These are phyloP conservation scores for Tachina grossa DNA, from an alignment of 2,888 invertebrate species.

Conservation along the genomic window DNA sequence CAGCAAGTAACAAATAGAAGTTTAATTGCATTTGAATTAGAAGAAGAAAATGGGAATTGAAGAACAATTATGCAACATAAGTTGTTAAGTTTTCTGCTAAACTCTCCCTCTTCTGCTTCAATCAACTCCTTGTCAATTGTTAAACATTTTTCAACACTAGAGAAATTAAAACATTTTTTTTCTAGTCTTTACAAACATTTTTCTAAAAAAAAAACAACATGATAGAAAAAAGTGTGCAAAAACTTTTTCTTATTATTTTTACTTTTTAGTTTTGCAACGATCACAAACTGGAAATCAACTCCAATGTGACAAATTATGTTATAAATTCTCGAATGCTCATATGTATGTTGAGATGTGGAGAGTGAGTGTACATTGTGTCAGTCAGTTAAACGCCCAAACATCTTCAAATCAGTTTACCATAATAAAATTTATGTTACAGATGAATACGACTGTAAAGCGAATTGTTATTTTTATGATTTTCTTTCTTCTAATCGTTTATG, in stretches of 20 bases:
- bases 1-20: slow-evolving; percentile 45
- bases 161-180: slow-evolving; percentile 47
- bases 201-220: not conserved
- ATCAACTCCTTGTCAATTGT: not conserved
- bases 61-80: slow-evolving; percentile 51
- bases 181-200: not conserved
- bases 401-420: slow-evolving; percentile 50
- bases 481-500: not conserved
- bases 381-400: slow-evolving; percentile 61
- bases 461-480: slow-evolving; percentile 22
- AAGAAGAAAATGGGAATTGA: slow-evolving; percentile 36
- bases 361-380: slow-evolving; percentile 23
- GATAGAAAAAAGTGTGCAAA: not conserved
- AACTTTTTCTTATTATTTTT: not conserved
- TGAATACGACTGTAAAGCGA: slow-evolving; percentile 1
- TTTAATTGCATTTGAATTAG: slow-evolving; percentile 69
- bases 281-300: slow-evolving; percentile 46
- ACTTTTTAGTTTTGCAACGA: not conserved
- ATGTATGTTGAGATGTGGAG: not conserved
- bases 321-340: slow-evolving; percentile 46
- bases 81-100: slow-evolving; percentile 31
- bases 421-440: slow-evolving; percentile 37
- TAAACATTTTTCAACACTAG: slow-evolving; percentile 26
- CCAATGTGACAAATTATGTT: slow-evolving; percentile 59
- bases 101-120: not conserved